Base-by-base conservation (phyloP, 2,113 vertebrate genomes). In the Murina feae region DNA sequence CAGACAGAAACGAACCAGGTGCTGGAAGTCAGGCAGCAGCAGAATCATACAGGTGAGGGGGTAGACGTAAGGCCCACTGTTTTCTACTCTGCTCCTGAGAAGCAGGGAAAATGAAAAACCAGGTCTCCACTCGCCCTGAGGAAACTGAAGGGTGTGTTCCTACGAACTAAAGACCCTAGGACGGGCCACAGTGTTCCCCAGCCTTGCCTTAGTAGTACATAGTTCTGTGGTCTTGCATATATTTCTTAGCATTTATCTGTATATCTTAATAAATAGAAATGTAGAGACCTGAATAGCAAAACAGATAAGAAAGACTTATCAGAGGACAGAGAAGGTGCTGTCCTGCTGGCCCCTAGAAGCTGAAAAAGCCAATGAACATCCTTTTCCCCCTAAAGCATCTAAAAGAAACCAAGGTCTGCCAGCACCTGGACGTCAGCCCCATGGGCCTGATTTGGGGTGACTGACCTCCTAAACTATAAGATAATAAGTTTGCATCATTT, bases 381-480 rank as follows among this genome's bases (percentile, higher is more conserved):
- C 6, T 5, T 20, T 11, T 30, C 8, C 2, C 9, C 1, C 18
- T 20, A 14, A 4, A 21, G 14, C 0, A 13, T 4, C 9, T 7
- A 35, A 9, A 53, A 37, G 30, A n/a, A 86, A 20, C 9, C 2
- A 30, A 72, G 28, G 42, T 21, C 21, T 30, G 9, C 51, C 49
- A 63, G 6, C 1, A 53, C 11, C 30, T 81, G 18, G 20, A 35
- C 42, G 60, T 55, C 5, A 71, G 25, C 6, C 4, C 37, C 16
- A 0, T 30, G 25, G n/a, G 47, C 16, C 1, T n/a, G 30, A 25
- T 68, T 76, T 65, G 66, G 47, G 53, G 72, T 11, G 76, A 66
- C 86, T 16, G 23, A n/a, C 35, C 16, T 66, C 32, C 13, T 86
- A 4, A 72, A 72, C 0, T 28, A 1, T 66, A 72, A 42, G 16